Percentiles rank a stretch among this genome's conserved stretches.
phyloP scores from a whole-genome alignment of 2,797 vertebrate species.

The Phyllotis vaccarum region DNA sequence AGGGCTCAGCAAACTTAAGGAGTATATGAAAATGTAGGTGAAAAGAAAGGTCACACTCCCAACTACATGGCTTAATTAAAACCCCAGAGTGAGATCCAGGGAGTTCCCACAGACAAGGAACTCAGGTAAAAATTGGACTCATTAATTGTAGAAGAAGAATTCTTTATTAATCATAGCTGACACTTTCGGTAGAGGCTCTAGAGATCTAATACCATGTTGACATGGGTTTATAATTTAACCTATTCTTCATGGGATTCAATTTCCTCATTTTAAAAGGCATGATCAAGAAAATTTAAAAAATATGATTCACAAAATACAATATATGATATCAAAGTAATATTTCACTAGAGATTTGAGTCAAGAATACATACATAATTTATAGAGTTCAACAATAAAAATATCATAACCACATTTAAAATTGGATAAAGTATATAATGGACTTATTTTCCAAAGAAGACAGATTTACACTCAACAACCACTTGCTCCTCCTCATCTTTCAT shows the following conservation, averaged over 20 bases:
- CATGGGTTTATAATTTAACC: conserved; percentile 25
- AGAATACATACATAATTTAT: background rate
- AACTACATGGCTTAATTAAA: background rate
- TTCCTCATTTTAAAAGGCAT: background rate
- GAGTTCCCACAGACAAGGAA: conserved; percentile 35
- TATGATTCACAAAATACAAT: background rate
- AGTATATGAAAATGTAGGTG: background rate
- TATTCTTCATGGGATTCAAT: background rate
- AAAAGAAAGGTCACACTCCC: background rate
- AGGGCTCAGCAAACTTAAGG: background rate
- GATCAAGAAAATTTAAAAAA: background rate
- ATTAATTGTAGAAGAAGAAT: conserved; percentile 14
- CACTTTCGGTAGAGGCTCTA: conserved; percentile 24
- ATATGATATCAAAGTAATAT: background rate
- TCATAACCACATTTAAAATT: background rate
- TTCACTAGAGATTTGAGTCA: background rate
- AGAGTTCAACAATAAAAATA: background rate
- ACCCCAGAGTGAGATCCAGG: background rate
- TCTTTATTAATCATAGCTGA: conserved; percentile 7
- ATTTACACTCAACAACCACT: too few species aligned
- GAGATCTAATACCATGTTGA: conserved; percentile 26
- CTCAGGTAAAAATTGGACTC: background rate
- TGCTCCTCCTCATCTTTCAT: background rate
- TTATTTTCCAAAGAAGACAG: background rate
- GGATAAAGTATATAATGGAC: background rate